These are phyloP conservation scores for Drosophila cardini DNA, from an alignment of 1,140 invertebrate genomes.

Conservation along the genomic window DNA sequence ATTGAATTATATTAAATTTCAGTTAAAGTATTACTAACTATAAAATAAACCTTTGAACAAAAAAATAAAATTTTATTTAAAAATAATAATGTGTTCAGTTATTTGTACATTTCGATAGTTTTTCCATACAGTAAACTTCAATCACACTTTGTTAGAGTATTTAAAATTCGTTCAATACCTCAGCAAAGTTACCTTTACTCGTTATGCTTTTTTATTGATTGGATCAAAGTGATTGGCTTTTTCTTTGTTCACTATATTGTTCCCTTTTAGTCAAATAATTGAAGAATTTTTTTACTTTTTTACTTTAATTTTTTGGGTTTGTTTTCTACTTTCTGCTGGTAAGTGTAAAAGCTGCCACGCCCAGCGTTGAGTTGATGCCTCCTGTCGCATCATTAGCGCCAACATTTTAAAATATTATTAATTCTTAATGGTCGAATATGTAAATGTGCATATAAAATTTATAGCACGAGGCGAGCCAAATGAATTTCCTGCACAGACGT, in stretches of 20 bases:
- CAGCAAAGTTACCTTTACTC: neutral
- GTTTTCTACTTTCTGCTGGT: constrained; percentile 4
- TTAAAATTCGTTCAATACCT: neutral
- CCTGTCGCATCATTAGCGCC: constrained; percentile 74
- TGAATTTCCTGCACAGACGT: constrained; percentile 78
- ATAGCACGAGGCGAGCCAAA: constrained; percentile 70
- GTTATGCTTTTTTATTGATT: constrained; percentile 70
- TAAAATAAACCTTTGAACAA: too few species aligned
- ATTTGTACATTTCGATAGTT: too few species aligned
- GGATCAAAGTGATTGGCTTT: constrained; percentile 57
- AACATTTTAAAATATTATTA: constrained; percentile 81
- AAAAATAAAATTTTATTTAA: too few species aligned
- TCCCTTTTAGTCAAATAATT: constrained; percentile 57
- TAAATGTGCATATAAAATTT: constrained; percentile 62
- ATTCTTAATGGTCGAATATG: constrained; percentile 76
- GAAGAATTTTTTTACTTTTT: constrained; percentile 29
- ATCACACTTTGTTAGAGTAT: constrained; percentile 17
- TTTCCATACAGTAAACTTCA: too few species aligned
- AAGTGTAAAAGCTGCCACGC: constrained; percentile 35
- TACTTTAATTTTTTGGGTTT: constrained; percentile 12
- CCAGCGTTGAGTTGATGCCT: neutral
- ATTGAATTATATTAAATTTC: too few species aligned
- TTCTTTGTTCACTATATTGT: constrained; percentile 54
- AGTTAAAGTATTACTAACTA: too few species aligned
- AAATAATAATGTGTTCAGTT: too few species aligned